phyloP scores from a whole-genome alignment of 2,113 vertebrate species.

The Antennarius striatus region DNA sequence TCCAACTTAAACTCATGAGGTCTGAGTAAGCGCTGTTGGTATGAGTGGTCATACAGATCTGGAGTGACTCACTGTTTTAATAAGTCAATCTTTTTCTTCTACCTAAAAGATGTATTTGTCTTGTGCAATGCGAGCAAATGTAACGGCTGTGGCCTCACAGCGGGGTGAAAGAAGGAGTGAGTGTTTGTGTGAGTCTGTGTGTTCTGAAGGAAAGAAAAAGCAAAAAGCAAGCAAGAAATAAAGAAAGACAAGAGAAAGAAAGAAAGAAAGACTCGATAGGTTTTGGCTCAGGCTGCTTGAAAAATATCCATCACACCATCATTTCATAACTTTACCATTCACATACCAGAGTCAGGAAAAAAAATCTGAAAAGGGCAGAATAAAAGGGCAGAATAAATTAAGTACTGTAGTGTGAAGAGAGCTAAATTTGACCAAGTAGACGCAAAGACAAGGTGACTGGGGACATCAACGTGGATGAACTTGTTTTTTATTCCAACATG shows the following conservation, averaged over 20 bases:
- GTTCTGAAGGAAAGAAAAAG: slow-evolving; percentile 25
- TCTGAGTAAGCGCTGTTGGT: slow-evolving; percentile 14
- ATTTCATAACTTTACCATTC: slow-evolving; percentile 37
- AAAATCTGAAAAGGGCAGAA: neutral
- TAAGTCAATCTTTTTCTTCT: slow-evolving; percentile 44
- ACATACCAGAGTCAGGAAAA: slow-evolving; percentile 31
- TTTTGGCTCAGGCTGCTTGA: slow-evolving; percentile 52
- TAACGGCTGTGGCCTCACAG: slow-evolving; percentile 31
- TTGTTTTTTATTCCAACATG: neutral
- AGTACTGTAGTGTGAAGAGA: neutral
- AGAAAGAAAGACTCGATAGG: slow-evolving; percentile 37
- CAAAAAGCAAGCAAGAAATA: neutral
- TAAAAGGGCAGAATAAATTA: slow-evolving; percentile 25
- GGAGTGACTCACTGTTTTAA: slow-evolving; percentile 51
- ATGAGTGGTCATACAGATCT: slow-evolving; percentile 17
- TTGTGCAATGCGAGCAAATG: slow-evolving; percentile 37
- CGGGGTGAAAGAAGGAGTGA: slow-evolving; percentile 8
- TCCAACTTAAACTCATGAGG: neutral
- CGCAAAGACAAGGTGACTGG: neutral
- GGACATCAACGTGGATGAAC: neutral
- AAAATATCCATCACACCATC: slow-evolving; percentile 57
- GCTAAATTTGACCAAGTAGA: slow-evolving; percentile 12
- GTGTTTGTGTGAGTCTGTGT: slow-evolving; percentile 14
- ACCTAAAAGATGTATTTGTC: slow-evolving; percentile 26
- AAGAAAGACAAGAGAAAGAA: slow-evolving; percentile 24